Conservation (phyloP, 2,797 vertebrate genomes). For the Calcarius lapponicus region DNA sequence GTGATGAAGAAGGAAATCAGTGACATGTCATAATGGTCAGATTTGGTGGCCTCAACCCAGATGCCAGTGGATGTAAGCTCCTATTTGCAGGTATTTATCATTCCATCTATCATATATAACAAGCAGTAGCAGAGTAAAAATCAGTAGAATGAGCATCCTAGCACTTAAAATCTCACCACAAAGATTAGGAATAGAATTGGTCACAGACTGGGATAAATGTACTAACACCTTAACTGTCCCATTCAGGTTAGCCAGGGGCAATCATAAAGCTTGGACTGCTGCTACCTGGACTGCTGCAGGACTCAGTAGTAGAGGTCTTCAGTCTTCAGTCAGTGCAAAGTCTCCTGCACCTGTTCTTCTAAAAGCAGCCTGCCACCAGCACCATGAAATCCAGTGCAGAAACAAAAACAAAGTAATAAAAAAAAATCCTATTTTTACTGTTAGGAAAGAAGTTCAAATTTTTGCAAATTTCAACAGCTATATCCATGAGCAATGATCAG, state of each 20-base stretch:
- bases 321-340: neutral
- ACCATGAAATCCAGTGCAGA: neutral
- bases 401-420: neutral
- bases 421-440: neutral
- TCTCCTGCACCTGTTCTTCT: neutral
- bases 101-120: neutral
- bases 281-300: neutral
- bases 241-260: neutral
- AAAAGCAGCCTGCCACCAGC: neutral
- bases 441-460: neutral
- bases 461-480: neutral
- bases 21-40: neutral
- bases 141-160: neutral
- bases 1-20: neutral
- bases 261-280: neutral
- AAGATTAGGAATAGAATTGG: neutral
- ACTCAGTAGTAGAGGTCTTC: neutral
- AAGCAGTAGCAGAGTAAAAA: neutral
- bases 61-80: neutral
- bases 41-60: neutral
- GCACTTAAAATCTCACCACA: neutral
- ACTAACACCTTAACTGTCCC: neutral
- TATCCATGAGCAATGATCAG: neutral
- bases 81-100: neutral
- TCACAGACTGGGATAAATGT: neutral